These are phyloP conservation scores for Thalassophryne amazonica DNA, from an alignment of 2,797 vertebrate species.

Conservation along the genomic window DNA sequence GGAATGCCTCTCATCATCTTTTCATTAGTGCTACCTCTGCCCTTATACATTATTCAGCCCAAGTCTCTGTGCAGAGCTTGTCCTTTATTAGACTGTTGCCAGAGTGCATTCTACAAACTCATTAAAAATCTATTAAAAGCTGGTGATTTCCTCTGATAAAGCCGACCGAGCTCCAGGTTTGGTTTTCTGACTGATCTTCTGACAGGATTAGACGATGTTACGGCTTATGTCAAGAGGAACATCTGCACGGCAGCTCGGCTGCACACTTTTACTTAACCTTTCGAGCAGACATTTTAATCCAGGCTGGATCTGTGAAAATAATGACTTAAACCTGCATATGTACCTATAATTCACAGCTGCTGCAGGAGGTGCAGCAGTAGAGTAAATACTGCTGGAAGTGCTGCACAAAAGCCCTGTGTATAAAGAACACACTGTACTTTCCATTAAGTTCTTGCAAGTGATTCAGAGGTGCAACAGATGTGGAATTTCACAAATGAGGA, in stretches of 20 bases:
- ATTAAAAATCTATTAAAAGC: constrained; percentile 79
- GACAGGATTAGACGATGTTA: constrained; percentile 8
- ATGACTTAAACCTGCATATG: not conserved
- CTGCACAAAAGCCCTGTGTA: too few species aligned
- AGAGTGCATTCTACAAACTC: constrained; percentile 76
- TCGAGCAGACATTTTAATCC: constrained; percentile 7
- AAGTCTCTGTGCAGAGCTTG: constrained; percentile 62
- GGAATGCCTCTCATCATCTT: constrained; percentile 76
- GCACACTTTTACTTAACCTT: constrained; percentile 23
- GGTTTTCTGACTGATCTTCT: constrained; percentile 33
- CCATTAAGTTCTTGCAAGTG: too few species aligned
- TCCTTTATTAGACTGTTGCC: constrained; percentile 76
- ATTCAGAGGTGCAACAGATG: too few species aligned
- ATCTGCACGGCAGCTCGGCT: constrained; percentile 11
- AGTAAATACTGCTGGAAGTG: too few species aligned
- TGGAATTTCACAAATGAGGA: too few species aligned
- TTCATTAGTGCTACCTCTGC: constrained; percentile 76
- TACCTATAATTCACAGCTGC: not conserved
- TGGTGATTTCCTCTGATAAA: constrained; percentile 67
- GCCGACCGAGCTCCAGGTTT: constrained; percentile 9
- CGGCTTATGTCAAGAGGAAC: constrained; percentile 32
- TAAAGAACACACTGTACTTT: too few species aligned
- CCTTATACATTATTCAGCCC: constrained; percentile 75
- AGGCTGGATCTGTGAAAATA: not conserved
- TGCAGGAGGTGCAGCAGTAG: too few species aligned